Conservation (phyloP, 1,140 invertebrate species). For the Potamilus streckersoni region DNA sequence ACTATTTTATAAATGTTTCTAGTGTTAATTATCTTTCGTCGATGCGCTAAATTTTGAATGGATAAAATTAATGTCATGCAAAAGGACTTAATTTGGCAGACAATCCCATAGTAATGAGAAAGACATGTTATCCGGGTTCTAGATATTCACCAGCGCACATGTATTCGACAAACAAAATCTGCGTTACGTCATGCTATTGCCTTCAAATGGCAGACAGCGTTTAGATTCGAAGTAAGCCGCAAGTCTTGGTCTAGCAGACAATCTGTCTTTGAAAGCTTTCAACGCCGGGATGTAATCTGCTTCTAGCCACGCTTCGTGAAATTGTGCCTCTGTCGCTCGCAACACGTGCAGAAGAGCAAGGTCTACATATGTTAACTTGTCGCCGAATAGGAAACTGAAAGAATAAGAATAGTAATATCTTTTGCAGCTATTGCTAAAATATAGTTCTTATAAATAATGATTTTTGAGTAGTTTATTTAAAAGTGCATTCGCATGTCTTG, state of each 20-base stretch:
- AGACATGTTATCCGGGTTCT: no score
- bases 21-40: no score
- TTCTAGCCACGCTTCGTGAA: conserved; percentile 36
- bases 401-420: conserved; percentile 2
- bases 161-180: no score
- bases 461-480: no score
- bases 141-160: no score
- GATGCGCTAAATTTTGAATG: no score
- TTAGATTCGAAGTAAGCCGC: conserved; percentile 46
- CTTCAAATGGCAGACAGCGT: conserved; percentile 38
- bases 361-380: conserved; percentile 50
- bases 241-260: conserved; percentile 41
- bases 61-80: no score
- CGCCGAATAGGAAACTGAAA: conserved; percentile 47
- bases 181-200: conserved; percentile 56
- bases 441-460: no score
- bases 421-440: not conserved
- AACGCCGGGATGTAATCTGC: conserved; percentile 39
- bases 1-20: no score
- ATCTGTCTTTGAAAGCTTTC: conserved; percentile 40
- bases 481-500: no score
- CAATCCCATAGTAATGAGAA: no score
- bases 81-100: no score
- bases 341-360: conserved; percentile 42
- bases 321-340: conserved; percentile 41